These are phyloP conservation scores for Daubentonia madagascariensis DNA, from an alignment of 2,113 vertebrate species.

Conservation along the genomic window DNA sequence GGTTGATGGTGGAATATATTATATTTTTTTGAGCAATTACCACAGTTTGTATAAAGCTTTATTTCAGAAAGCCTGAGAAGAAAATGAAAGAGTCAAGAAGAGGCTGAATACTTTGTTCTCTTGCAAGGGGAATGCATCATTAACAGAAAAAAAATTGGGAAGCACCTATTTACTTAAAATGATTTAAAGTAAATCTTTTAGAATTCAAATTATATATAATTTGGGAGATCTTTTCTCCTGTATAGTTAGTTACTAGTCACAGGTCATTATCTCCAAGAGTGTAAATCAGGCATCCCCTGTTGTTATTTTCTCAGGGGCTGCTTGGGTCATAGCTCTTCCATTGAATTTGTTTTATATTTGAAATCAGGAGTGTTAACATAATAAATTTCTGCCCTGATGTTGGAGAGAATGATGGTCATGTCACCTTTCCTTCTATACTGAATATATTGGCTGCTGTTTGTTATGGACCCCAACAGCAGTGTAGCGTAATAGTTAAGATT, in stretches of 20 bases:
- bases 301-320: background rate
- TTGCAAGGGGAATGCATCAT: background rate
- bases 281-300: background rate
- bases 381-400: background rate
- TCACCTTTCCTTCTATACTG: background rate
- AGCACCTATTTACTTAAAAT: slow-evolving; percentile 25
- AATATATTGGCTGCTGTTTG: background rate
- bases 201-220: slow-evolving; percentile 30
- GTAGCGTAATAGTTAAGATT: background rate
- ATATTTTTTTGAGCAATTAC: background rate
- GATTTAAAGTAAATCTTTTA: background rate
- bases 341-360: background rate
- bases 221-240: background rate
- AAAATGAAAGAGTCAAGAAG: slow-evolving; percentile 25
- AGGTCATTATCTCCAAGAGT: slow-evolving; percentile 24
- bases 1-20: slow-evolving; percentile 34
- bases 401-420: background rate
- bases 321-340: background rate
- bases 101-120: background rate
- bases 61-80: slow-evolving; percentile 43
- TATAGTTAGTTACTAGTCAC: background rate
- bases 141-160: background rate
- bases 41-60: slow-evolving; percentile 39
- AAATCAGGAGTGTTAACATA: background rate
- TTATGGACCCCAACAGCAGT: background rate